These are phyloP conservation scores for Pelecanoides urinatrix DNA, from an alignment of 2,113 vertebrate species.

Conservation along the genomic window DNA sequence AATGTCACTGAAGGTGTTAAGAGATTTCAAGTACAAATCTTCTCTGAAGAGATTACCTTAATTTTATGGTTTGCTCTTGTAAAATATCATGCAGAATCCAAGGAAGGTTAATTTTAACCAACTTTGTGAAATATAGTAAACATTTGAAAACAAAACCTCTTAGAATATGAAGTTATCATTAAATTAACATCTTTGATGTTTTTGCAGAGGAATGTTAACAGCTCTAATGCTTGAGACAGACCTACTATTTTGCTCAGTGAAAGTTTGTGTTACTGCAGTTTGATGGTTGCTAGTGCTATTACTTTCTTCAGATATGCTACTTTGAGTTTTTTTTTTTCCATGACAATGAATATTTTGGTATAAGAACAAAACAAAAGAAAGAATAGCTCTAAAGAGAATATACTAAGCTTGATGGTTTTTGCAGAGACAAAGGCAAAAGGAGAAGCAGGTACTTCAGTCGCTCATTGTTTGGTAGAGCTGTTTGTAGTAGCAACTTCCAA, in stretches of 20 bases:
- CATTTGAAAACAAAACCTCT: not conserved
- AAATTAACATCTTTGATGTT: not conserved
- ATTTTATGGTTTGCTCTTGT: not conserved
- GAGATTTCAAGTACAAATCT: no score
- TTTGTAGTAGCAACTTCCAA: slow-evolving; percentile 39
- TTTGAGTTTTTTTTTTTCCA: not conserved
- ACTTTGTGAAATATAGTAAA: not conserved
- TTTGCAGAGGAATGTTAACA: not conserved
- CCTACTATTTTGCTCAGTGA: not conserved
- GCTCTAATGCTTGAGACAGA: not conserved
- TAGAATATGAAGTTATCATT: not conserved
- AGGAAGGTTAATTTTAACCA: not conserved
- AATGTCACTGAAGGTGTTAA: not conserved
- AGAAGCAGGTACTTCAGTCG: not conserved
- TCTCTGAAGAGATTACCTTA: not conserved
- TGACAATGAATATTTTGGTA: not conserved
- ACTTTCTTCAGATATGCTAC: not conserved
- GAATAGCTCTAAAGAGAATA: not conserved
- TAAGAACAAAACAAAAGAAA: not conserved
- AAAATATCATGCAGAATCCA: not conserved
- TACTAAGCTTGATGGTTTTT: not conserved
- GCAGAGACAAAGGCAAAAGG: not conserved
- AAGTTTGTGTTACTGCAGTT: not conserved
- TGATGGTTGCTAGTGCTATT: not conserved
- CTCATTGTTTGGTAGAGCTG: not conserved